Conservation (phyloP, 2,888 invertebrate genomes). For the Cistogaster globosa region DNA sequence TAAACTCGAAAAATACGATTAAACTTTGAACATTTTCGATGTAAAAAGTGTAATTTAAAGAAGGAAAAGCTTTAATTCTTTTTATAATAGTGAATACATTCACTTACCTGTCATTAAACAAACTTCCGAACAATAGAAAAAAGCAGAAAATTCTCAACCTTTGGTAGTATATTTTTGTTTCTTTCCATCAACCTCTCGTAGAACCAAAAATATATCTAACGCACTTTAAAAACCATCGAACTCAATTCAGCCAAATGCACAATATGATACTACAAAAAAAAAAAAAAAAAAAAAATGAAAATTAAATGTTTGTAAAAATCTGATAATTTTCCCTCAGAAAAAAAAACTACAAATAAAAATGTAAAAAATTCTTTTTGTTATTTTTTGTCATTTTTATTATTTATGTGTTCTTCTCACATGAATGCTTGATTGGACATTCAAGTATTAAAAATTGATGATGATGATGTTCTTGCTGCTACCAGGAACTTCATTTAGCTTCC, state of each 20-base stretch:
- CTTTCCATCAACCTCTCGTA: slow-evolving; percentile 26
- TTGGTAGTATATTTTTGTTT: slow-evolving; percentile 51
- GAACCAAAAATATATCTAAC: slow-evolving; percentile 2
- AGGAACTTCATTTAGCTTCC: slow-evolving; percentile 5
- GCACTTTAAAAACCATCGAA: slow-evolving; percentile 60
- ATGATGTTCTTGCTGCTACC: slow-evolving; percentile 13
- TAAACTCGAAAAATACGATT: no score
- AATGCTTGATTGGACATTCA: slow-evolving; percentile 82
- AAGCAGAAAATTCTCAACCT: slow-evolving; percentile 56
- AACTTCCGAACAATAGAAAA: background rate
- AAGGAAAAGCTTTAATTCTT: no score
- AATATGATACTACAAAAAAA: background rate
- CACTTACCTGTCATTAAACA: no score
- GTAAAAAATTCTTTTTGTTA: slow-evolving; percentile 51
- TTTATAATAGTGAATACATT: no score
- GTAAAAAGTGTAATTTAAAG: no score
- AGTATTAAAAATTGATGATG: slow-evolving; percentile 73
- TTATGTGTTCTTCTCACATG: slow-evolving; percentile 82
- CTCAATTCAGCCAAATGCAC: slow-evolving; percentile 60
- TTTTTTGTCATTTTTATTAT: slow-evolving; percentile 77
- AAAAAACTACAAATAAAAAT: slow-evolving; percentile 1
- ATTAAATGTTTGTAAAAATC: slow-evolving; percentile 46
- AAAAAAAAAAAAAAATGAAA: slow-evolving; percentile 21
- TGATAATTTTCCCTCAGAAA: slow-evolving; percentile 18
- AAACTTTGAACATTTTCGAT: no score